These are phyloP conservation scores for Hipparchia sbordonii DNA, from an alignment of 2,888 invertebrate genomes.

Conservation along the genomic window DNA sequence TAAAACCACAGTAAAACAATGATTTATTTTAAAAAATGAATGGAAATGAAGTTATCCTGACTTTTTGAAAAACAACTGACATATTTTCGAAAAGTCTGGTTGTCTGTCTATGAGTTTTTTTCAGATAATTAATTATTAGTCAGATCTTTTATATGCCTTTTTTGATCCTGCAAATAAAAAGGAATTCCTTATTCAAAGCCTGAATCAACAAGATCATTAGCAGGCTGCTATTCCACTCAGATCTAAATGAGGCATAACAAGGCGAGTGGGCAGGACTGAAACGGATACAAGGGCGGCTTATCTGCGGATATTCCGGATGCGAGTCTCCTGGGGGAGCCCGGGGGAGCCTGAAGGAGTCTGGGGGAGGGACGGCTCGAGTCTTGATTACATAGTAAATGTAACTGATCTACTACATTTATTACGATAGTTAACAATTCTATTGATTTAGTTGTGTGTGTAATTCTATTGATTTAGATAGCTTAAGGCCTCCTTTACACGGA, in stretches of 20 bases:
- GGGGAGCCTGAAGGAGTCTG: slow-evolving; percentile 3
- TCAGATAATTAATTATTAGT: no score
- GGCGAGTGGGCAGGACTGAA: slow-evolving; percentile 43
- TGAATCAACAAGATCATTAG: slow-evolving; percentile 35
- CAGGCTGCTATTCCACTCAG: slow-evolving; percentile 29
- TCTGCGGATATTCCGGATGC: slow-evolving; percentile 51
- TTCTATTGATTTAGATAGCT: no score
- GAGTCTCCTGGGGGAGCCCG: slow-evolving; percentile 43
- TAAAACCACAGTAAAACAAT: no score
- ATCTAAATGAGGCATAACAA: slow-evolving; percentile 38
- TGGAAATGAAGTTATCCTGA: no score
- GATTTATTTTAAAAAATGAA: no score
- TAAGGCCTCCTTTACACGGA: no score
- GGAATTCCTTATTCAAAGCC: slow-evolving; percentile 14
- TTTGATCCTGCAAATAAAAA: background rate
- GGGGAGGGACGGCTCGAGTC: background rate
- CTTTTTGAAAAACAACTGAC: no score
- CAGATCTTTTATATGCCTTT: no score
- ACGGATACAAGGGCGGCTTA: slow-evolving; percentile 58
- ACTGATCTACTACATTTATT: slow-evolving; percentile 12
- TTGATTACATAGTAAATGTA: slow-evolving; percentile 29
- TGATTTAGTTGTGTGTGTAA: no score
- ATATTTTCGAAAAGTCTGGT: no score
- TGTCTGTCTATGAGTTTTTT: no score
- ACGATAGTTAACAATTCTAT: background rate